Base-by-base conservation (phyloP, 2,113 vertebrate species). In the Psammodynastes pulverulentus region DNA sequence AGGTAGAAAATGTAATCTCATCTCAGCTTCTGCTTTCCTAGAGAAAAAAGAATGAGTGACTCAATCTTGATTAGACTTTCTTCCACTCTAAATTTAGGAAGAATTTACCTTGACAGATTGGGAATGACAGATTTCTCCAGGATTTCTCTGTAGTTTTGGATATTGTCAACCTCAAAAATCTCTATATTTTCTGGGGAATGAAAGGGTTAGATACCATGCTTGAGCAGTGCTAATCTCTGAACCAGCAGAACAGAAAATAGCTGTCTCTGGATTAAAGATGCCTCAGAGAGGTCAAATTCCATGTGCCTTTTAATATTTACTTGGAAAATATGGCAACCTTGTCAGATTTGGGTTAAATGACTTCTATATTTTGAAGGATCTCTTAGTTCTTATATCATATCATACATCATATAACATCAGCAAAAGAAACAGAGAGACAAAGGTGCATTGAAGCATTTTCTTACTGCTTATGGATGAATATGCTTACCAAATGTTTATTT, bases 381-480 rank as follows among this genome's bases (percentile, higher is more conserved):
- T 79, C 7, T 9, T 79, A 34, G 34, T 79, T 79, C 19, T 21
- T 67, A 67, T 34, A 2, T 54, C 10, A 51, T 51, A 26, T 26
- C 56, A 26, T 58, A 29, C 9, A 67, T 67, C 62, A 67, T 15
- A 67, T n/a, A 67, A 67, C 34, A 79, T 43, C 72, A 79, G 17
- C 72, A 21, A 43, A 79, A 79, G 34, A 72, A 62, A 29, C 10
- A 62, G n/a, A 67, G 62, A 43, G 1, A 3, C 7, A 79, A 43
- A 43, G 3, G 7, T 43, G 72, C 72, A 43, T 9, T 39, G 34
- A 79, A 43, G 34, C 34, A 43, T 43, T 79, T 79, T 43, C 72
- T 79, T 79, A 9, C 7, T 0, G 93, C 93, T 85, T 79, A 94
- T 56, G 93, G 92, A 91, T 84, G 92, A 92, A 19, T 53, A 90